Evolutionary conservation across 1,140 invertebrate species (phyloP).

Genomic region (Bombus waltoni): DNA sequence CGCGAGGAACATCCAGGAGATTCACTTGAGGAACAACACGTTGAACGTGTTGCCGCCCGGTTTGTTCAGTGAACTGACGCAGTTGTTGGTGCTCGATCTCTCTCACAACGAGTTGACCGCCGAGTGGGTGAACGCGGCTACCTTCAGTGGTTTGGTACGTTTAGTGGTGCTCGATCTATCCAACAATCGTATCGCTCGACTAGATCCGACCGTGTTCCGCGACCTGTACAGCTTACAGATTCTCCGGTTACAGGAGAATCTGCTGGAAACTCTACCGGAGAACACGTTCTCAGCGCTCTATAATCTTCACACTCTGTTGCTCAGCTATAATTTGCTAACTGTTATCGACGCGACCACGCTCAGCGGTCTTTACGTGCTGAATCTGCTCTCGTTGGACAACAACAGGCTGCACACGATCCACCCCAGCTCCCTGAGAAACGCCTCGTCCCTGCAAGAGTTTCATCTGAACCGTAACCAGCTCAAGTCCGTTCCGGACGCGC

Average conservation of each 20-base stretch:
- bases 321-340: conserved; percentile 93
- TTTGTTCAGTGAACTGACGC: conserved; percentile 91
- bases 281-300: conserved; percentile 91
- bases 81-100: conserved; percentile 92
- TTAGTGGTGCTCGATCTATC: conserved; percentile 92
- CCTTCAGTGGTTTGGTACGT: conserved; percentile 91
- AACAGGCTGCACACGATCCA: conserved; percentile 91
- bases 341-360: conserved; percentile 90
- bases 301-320: conserved; percentile 92
- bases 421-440: conserved; percentile 91
- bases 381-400: conserved; percentile 91
- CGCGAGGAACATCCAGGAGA: conserved; percentile 90
- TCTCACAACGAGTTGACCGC: conserved; percentile 93
- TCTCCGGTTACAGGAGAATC: conserved; percentile 91
- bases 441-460: conserved; percentile 92
- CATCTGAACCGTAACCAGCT: conserved; percentile 95
- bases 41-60: conserved; percentile 93
- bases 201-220: conserved; percentile 91
- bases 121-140: conserved; percentile 94
- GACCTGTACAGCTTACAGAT: conserved; percentile 92
- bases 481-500: conserved; percentile 91
- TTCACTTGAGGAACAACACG: conserved; percentile 93
- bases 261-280: conserved; percentile 90
- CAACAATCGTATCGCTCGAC: conserved; percentile 89
- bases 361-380: conserved; percentile 89